These are phyloP conservation scores for Meandrusa payeni DNA, from an alignment of 2,888 invertebrate species.

Conservation along the genomic window DNA sequence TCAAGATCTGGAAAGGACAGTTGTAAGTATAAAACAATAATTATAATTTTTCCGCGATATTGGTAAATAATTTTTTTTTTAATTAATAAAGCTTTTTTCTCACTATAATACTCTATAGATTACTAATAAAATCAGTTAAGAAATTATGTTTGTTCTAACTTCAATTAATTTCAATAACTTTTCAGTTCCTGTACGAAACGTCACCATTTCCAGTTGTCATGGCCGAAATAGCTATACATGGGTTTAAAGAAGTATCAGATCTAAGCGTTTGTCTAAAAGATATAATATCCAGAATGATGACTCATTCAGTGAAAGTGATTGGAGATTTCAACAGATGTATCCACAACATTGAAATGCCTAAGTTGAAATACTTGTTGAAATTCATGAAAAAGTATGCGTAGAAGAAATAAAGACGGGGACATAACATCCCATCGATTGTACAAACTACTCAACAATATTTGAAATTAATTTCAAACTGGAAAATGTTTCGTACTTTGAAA, in stretches of 20 bases:
- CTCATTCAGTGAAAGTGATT: constrained; percentile 72
- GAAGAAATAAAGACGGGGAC: not conserved
- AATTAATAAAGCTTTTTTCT: too few relatives aligned
- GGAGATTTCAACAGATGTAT: constrained; percentile 75
- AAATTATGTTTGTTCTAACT: too few relatives aligned
- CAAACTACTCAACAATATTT: constrained; percentile 10
- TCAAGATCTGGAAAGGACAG: constrained; percentile 72
- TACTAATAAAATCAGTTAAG: too few relatives aligned
- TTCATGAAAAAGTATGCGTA: constrained; percentile 76
- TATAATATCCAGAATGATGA: constrained; percentile 75
- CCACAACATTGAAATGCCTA: constrained; percentile 75
- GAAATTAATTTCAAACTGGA: not conserved
- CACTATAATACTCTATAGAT: too few relatives aligned
- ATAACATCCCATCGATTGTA: constrained; percentile 6
- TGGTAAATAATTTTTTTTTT: constrained; percentile 27
- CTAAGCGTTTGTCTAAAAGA: constrained; percentile 72
- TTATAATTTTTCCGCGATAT: constrained; percentile 1
- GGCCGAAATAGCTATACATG: constrained; percentile 73
- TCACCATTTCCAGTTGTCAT: constrained; percentile 75
- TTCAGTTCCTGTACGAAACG: constrained; percentile 73
- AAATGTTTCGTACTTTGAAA: not conserved
- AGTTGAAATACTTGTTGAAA: constrained; percentile 69
- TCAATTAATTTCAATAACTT: too few relatives aligned
- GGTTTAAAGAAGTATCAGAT: constrained; percentile 74
- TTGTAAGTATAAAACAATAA: constrained; percentile 48